Evolutionary conservation across 2,113 vertebrate species (phyloP).

Genomic region (Antechinus flavipes): DNA sequence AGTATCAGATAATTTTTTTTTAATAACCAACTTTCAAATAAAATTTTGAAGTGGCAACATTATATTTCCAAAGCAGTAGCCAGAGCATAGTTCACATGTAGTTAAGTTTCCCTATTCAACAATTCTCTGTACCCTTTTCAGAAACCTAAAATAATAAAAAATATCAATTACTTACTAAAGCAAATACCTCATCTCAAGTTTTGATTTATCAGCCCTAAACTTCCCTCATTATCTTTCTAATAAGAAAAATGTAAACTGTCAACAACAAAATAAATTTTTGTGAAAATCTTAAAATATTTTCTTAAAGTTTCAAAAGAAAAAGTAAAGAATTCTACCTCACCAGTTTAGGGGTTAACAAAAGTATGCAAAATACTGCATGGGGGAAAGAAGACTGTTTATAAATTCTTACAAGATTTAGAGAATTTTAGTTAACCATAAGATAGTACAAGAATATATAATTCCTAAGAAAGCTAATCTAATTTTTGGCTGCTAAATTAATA

Average conservation of each 20-base stretch:
- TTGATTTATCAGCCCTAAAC: not conserved
- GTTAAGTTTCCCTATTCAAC: not conserved
- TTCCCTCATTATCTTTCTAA: too few species aligned
- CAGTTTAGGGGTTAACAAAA: not conserved
- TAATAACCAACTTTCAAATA: not conserved
- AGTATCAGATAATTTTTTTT: not conserved
- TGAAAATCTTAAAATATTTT: not conserved
- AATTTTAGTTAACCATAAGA: not conserved
- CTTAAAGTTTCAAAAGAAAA: not conserved
- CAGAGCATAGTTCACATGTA: not conserved
- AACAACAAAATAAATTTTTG: not conserved
- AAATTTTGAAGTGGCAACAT: not conserved
- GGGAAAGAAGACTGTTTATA: not conserved
- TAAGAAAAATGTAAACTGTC: too few species aligned
- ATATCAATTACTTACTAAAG: not conserved
- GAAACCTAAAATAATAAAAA: not conserved
- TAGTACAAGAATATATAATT: not conserved
- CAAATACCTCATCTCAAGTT: not conserved
- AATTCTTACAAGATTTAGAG: not conserved
- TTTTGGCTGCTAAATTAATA: not conserved
- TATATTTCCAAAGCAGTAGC: not conserved
- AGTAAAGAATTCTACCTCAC: not conserved
- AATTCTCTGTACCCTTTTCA: not conserved
- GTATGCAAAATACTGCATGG: not conserved
- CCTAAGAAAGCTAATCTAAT: not conserved